Percentiles rank a stretch among this genome's conserved stretches.
Conservation (phyloP, 2,888 invertebrate species). For the Cephus pulcher region DNA sequence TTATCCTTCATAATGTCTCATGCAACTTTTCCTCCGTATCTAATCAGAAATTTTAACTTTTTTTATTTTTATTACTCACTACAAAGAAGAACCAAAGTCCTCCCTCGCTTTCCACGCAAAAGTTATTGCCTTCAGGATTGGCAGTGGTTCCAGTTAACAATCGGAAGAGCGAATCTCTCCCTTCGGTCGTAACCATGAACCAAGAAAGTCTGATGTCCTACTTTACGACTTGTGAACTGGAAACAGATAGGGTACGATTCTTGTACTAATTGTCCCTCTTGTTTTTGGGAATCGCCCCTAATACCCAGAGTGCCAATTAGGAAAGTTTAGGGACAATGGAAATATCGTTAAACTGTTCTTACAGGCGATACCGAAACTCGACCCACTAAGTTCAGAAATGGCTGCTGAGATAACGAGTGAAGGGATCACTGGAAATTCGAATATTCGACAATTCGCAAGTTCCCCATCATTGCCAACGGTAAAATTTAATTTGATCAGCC, state of each 20-base stretch:
- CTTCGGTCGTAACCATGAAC: conserved; percentile 10
- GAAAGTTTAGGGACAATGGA: conserved; percentile 24
- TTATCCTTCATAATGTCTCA: neutral
- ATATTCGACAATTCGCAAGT: neutral
- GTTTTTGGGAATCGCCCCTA: neutral
- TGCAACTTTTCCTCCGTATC: no score
- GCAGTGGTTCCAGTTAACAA: neutral
- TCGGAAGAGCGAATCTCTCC: conserved; percentile 11
- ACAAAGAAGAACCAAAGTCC: neutral
- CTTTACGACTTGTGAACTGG: conserved; percentile 28
- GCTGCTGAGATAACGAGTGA: neutral
- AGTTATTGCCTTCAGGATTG: neutral
- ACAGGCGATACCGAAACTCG: neutral
- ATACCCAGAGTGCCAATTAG: conserved; percentile 17
- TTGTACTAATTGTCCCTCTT: neutral
- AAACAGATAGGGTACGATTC: conserved; percentile 26
- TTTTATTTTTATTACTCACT: neutral
- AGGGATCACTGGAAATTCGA: neutral
- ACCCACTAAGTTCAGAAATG: neutral
- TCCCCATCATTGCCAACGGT: neutral
- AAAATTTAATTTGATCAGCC: neutral
- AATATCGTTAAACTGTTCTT: conserved; percentile 1
- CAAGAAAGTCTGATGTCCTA: conserved; percentile 11
- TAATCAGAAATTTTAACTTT: no score
- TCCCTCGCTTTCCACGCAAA: neutral